Evolutionary conservation across 2,888 invertebrate genomes (phyloP).

Genomic region (Hydraecia micacea): DNA sequence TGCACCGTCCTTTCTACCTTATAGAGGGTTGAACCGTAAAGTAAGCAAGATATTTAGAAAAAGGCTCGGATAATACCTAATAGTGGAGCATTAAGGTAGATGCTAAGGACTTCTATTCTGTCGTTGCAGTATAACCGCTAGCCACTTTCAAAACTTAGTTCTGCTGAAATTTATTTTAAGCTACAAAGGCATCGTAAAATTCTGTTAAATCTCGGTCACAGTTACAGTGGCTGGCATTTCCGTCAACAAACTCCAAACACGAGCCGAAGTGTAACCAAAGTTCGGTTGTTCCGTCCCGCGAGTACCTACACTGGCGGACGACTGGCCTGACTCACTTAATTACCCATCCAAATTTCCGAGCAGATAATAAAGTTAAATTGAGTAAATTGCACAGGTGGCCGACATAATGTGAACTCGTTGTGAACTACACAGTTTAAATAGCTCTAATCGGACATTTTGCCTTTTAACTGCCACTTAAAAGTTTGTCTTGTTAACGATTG

Average conservation of each 20-base stretch:
- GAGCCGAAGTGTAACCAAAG: constrained; percentile 71
- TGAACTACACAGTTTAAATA: constrained; percentile 70
- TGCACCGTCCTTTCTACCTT: background rate
- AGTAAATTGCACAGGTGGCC: constrained; percentile 83
- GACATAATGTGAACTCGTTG: constrained; percentile 71
- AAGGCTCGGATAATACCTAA: background rate
- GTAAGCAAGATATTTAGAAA: background rate
- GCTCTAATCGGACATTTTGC: constrained; percentile 72
- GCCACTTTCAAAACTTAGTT: constrained; percentile 27
- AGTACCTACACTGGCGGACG: constrained; percentile 65
- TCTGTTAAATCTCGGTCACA: constrained; percentile 59
- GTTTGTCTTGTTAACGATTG: constrained; percentile 61
- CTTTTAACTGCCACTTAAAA: constrained; percentile 72
- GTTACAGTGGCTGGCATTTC: constrained; percentile 55
- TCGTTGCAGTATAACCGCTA: too few species aligned
- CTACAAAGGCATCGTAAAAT: constrained; percentile 34
- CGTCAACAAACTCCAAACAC: constrained; percentile 65
- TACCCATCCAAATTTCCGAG: constrained; percentile 78
- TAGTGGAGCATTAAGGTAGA: background rate
- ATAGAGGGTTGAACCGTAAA: background rate
- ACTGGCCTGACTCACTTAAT: constrained; percentile 76
- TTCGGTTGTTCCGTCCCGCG: constrained; percentile 68
- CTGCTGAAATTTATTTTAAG: constrained; percentile 38
- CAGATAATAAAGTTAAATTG: constrained; percentile 85
- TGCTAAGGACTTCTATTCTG: background rate